These are phyloP conservation scores for Pseudopleuronectes americanus DNA, from an alignment of 2,797 vertebrate genomes.

Conservation along the genomic window DNA sequence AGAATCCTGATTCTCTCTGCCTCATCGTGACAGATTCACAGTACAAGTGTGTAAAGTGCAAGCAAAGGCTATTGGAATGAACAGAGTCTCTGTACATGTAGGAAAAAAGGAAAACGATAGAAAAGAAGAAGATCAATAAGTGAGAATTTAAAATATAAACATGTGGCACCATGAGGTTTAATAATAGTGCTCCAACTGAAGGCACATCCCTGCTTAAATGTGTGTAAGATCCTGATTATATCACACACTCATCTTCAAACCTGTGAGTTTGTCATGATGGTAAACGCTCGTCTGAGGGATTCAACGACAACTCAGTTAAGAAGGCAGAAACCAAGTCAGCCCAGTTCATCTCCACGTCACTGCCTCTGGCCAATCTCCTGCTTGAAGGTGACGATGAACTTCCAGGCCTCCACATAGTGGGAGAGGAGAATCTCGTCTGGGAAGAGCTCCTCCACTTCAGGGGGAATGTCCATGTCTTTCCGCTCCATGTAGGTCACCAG, in stretches of 20 bases:
- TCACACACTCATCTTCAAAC: not conserved
- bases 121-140: not conserved
- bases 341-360: constrained; percentile 7
- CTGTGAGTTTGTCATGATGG: constrained; percentile 34
- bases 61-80: constrained; percentile 19
- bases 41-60: constrained; percentile 40
- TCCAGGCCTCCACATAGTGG: constrained; percentile 87
- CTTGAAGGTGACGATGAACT: constrained; percentile 82
- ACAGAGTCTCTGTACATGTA: constrained; percentile 6
- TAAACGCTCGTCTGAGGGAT: constrained; percentile 51
- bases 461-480: constrained; percentile 79
- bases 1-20: constrained; percentile 20
- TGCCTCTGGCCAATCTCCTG: constrained; percentile 73
- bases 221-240: constrained; percentile 3
- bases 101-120: constrained; percentile 5
- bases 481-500: constrained; percentile 84
- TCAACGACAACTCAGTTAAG: constrained; percentile 1
- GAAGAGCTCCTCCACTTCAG: constrained; percentile 84
- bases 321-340: not conserved
- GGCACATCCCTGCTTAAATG: constrained; percentile 32
- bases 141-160: constrained; percentile 22
- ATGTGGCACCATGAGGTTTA: constrained; percentile 12
- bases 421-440: constrained; percentile 85
- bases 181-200: constrained; percentile 35
- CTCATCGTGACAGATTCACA: constrained; percentile 37